Conservation (phyloP, 1,140 invertebrate genomes). For the Leptopilina boulardi region DNA sequence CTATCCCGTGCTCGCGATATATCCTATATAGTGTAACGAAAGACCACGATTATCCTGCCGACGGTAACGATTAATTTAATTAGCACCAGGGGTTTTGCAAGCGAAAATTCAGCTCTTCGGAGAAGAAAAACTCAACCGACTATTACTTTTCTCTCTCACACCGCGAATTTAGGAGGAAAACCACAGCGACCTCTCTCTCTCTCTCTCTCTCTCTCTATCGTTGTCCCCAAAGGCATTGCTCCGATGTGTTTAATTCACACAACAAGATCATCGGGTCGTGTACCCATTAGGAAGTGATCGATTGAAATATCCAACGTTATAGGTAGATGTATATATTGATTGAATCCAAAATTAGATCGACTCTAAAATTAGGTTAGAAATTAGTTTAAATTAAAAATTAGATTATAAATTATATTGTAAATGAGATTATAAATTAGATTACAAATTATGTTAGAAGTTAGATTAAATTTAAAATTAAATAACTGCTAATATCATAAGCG, state of each 20-base stretch:
- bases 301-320: background rate
- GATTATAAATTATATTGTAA: too few species aligned
- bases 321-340: background rate
- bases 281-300: background rate
- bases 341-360: too few species aligned
- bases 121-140: background rate
- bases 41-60: slow-evolving; percentile 29
- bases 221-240: background rate
- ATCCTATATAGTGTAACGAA: slow-evolving; percentile 15
- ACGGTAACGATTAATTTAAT: slow-evolving; percentile 29
- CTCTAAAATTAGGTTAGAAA: too few species aligned
- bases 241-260: background rate
- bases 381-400: too few species aligned
- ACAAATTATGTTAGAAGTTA: too few species aligned
- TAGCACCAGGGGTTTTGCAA: slow-evolving; percentile 18
- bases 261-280: background rate
- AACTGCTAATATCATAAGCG: too few species aligned
- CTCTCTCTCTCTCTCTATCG: too few species aligned
- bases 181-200: background rate
- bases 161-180: background rate
- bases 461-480: too few species aligned
- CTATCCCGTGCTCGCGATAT: background rate
- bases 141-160: background rate
- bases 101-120: background rate
- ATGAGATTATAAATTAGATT: too few species aligned